phyloP scores from a whole-genome alignment of 2,113 vertebrate species.

The Xenopus tropicalis region DNA sequence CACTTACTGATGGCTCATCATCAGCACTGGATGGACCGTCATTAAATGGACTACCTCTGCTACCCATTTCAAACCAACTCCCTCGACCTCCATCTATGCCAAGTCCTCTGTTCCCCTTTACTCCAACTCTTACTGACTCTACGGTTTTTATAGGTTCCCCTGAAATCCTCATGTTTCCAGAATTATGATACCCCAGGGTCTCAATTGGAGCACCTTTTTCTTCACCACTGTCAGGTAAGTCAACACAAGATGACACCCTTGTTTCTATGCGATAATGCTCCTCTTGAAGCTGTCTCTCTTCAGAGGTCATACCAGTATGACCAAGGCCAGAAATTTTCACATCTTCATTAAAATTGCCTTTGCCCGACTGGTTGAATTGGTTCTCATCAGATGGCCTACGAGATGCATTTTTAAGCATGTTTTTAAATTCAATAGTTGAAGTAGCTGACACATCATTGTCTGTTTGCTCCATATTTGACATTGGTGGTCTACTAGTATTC shows the following conservation, averaged over 20 bases:
- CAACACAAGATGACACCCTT: slow-evolving; percentile 75
- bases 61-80: slow-evolving; percentile 68
- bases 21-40: slow-evolving; percentile 62
- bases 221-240: slow-evolving; percentile 69
- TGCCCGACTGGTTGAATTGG: slow-evolving; percentile 58
- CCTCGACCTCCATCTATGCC: slow-evolving; percentile 66
- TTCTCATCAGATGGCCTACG: slow-evolving; percentile 70
- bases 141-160: slow-evolving; percentile 94
- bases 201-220: slow-evolving; percentile 86
- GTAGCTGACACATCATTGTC: slow-evolving; percentile 65
- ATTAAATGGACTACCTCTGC: slow-evolving; percentile 57
- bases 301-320: slow-evolving; percentile 44
- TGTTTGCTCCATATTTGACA: slow-evolving; percentile 49
- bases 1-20: slow-evolving; percentile 58
- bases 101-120: slow-evolving; percentile 72
- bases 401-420: slow-evolving; percentile 77
- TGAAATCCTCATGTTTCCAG: slow-evolving; percentile 67
- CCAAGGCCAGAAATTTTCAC: slow-evolving; percentile 43
- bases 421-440: slow-evolving; percentile 75
- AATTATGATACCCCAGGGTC: slow-evolving; percentile 75
- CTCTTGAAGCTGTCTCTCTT: slow-evolving; percentile 54
- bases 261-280: slow-evolving; percentile 92
- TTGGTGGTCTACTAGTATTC: slow-evolving; percentile 47
- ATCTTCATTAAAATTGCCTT: slow-evolving; percentile 49
- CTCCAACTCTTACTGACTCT: slow-evolving; percentile 85